phyloP scores from a whole-genome alignment of 2,797 vertebrate genomes.

The Toxotes lorentzi region DNA sequence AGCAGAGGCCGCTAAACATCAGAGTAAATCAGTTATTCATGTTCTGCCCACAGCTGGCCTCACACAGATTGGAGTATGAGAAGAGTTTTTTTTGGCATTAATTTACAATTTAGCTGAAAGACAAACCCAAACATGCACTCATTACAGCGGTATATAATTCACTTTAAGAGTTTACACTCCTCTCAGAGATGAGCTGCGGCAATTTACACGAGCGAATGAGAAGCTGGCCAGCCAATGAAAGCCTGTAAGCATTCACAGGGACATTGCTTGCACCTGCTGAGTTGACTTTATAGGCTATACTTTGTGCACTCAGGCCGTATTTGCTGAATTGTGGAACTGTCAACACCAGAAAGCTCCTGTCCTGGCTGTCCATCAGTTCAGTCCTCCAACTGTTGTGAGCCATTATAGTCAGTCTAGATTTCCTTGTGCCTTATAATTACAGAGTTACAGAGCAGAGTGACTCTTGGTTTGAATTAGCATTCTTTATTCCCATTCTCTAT shows the following conservation, averaged over 20 bases:
- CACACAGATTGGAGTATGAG: neutral
- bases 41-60: constrained; percentile 38
- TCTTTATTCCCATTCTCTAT: constrained; percentile 1
- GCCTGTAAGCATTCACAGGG: constrained; percentile 31
- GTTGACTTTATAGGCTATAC: constrained; percentile 46
- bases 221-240: constrained; percentile 18
- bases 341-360: constrained; percentile 10
- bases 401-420: neutral
- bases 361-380: constrained; percentile 33
- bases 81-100: constrained; percentile 1
- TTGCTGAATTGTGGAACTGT: constrained; percentile 48
- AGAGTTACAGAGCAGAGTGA: neutral
- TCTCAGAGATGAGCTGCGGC: constrained; percentile 22
- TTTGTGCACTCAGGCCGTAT: constrained; percentile 11
- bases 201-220: constrained; percentile 37
- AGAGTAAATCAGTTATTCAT: constrained; percentile 51
- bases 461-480: constrained; percentile 2
- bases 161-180: constrained; percentile 2
- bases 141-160: constrained; percentile 37
- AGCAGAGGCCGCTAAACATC: constrained; percentile 40
- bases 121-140: constrained; percentile 28
- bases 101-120: constrained; percentile 24
- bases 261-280: constrained; percentile 45
- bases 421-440: neutral
- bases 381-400: constrained; percentile 20